Percentiles rank a stretch among this genome's conserved stretches.
Conservation (phyloP, 2,797 vertebrate genomes). For the Melanotaenia parkinsoni region DNA sequence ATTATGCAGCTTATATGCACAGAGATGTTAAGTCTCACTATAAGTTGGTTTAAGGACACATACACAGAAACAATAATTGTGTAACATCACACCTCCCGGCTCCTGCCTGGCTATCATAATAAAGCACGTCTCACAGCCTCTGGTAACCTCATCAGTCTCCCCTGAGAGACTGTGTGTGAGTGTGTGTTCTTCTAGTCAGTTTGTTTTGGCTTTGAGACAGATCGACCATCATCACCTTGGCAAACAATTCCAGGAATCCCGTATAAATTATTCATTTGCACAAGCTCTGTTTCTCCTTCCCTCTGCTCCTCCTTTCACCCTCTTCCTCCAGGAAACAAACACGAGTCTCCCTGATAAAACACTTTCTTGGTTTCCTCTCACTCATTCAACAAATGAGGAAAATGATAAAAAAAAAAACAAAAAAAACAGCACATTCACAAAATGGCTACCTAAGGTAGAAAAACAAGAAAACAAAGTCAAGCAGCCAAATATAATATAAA, state of each 20-base stretch:
- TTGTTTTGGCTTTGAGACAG: conserved; percentile 86
- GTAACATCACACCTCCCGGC: conserved; percentile 39
- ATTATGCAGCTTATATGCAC: conserved; percentile 24
- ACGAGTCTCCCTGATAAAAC: conserved; percentile 66
- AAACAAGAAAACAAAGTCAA: conserved; percentile 8
- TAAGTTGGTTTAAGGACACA: conserved; percentile 24
- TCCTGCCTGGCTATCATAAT: conserved; percentile 62
- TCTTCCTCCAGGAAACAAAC: conserved; percentile 68
- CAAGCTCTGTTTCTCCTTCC: conserved; percentile 66
- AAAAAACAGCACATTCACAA: conserved; percentile 26
- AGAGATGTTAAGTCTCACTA: conserved; percentile 1
- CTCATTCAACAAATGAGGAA: conserved; percentile 64
- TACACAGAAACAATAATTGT: conserved; percentile 46
- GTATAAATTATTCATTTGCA: conserved; percentile 88
- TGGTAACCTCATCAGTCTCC: conserved; percentile 69
- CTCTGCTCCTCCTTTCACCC: conserved; percentile 44
- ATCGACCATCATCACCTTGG: conserved; percentile 86
- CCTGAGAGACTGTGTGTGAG: conserved; percentile 47
- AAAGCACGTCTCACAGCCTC: conserved; percentile 65
- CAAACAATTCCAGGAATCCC: conserved; percentile 88
- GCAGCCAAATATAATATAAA: background rate
- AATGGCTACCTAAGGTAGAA: conserved; percentile 27
- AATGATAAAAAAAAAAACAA: conserved; percentile 25
- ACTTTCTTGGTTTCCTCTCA: conserved; percentile 42
- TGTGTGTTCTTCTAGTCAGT: conserved; percentile 73